phyloP scores from a whole-genome alignment of 1,140 invertebrate species.

The Hyles euphorbiae region DNA sequence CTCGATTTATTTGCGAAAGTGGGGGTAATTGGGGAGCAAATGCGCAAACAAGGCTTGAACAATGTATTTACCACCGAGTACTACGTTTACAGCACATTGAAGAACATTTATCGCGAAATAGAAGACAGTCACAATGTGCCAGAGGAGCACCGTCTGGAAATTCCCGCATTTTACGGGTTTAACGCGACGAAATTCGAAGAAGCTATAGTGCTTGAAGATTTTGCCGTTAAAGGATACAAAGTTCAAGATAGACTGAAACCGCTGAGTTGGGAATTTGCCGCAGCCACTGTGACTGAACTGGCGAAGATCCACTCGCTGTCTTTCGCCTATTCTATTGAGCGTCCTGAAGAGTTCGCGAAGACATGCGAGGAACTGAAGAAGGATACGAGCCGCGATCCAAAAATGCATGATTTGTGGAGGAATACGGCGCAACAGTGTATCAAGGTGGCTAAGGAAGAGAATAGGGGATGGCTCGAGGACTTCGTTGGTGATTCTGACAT shows the following conservation, averaged over 20 bases:
- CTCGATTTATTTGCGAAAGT: constrained; percentile 7
- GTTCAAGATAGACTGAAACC: constrained; percentile 39
- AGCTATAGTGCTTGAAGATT: constrained; percentile 43
- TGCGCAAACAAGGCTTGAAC: constrained; percentile 7
- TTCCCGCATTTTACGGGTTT: constrained; percentile 37
- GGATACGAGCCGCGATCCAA: too few relatives aligned
- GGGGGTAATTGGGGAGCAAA: constrained; percentile 20
- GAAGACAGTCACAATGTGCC: constrained; percentile 26
- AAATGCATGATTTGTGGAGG: too few relatives aligned
- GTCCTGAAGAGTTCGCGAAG: constrained; percentile 29
- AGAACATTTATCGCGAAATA: constrained; percentile 15
- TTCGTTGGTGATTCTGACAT: background rate
- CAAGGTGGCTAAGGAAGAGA: background rate
- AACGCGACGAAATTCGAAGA: constrained; percentile 30
- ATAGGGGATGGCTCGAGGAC: background rate
- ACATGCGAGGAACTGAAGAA: too few relatives aligned
- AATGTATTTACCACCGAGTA: constrained; percentile 24
- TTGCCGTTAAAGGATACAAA: constrained; percentile 31
- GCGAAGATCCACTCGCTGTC: constrained; percentile 52
- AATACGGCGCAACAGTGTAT: too few relatives aligned
- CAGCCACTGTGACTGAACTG: constrained; percentile 30
- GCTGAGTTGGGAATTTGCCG: constrained; percentile 43
- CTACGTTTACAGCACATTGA: constrained; percentile 27
- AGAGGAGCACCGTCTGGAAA: constrained; percentile 12
- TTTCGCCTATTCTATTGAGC: constrained; percentile 27